Conservation (phyloP, 2,888 invertebrate genomes). For the Amorpha juglandis region DNA sequence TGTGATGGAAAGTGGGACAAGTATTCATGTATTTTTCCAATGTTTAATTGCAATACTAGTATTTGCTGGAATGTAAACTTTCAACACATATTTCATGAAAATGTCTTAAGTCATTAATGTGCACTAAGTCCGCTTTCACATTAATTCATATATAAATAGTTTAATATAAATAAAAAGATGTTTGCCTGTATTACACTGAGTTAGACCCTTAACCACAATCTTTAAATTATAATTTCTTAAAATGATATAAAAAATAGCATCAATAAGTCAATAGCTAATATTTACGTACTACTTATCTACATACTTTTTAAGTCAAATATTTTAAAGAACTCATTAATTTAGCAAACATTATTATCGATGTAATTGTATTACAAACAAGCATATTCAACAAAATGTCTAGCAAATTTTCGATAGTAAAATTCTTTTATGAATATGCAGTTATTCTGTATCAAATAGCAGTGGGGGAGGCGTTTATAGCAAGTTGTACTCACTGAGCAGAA, state of each 20-base stretch:
- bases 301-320: background rate
- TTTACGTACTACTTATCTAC: background rate
- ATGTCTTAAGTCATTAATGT: background rate
- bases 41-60: constrained; percentile 6
- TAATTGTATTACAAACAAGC: background rate
- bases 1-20: constrained; percentile 30
- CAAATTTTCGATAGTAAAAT: too few species aligned
- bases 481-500: too few species aligned
- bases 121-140: background rate
- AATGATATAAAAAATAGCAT: too few species aligned
- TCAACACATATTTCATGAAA: background rate
- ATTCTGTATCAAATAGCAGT: too few species aligned
- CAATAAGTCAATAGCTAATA: background rate
- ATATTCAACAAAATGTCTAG: background rate
- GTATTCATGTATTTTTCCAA: constrained; percentile 26
- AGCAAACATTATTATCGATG: background rate
- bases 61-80: background rate
- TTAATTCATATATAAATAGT: too few species aligned
- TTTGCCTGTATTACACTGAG: too few species aligned
- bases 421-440: too few species aligned
- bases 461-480: too few species aligned
- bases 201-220: too few species aligned
- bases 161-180: too few species aligned
- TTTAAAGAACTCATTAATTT: background rate
- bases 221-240: too few species aligned